Conservation (phyloP, 2,888 invertebrate genomes). For the Carterocephalus palaemon region DNA sequence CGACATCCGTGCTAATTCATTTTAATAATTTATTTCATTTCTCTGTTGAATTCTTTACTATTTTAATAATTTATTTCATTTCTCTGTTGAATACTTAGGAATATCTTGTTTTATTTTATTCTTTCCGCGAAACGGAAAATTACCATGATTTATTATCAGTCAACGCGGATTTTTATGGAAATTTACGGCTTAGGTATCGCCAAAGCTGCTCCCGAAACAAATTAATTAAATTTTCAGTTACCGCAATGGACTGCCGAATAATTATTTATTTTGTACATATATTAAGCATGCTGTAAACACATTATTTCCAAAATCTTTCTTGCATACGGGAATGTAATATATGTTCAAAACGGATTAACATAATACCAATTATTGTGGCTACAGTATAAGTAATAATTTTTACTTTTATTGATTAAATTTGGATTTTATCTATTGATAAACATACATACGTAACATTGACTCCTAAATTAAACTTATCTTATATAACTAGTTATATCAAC, state of each 20-base stretch:
- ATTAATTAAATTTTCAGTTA: constrained; percentile 32
- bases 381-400: too few species aligned
- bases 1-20: constrained; percentile 4
- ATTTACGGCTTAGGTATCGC: constrained; percentile 29
- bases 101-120: constrained; percentile 29
- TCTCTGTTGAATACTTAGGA: constrained; percentile 20
- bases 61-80: constrained; percentile 23
- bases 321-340: too few species aligned
- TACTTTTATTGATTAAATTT: too few species aligned
- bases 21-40: constrained; percentile 25
- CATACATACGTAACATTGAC: too few species aligned
- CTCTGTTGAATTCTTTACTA: constrained; percentile 19
- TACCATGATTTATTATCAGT: constrained; percentile 40
- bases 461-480: too few species aligned
- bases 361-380: too few species aligned
- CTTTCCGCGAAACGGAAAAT: constrained; percentile 27
- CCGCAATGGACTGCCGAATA: background rate
- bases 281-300: too few species aligned
- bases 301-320: too few species aligned
- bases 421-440: too few species aligned
- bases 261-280: too few species aligned
- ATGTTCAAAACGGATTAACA: too few species aligned
- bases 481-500: too few species aligned
- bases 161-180: constrained; percentile 33
- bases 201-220: constrained; percentile 30